Evolutionary conservation across 1,140 invertebrate species (phyloP), one percentile per base, ranked within the genome.

Genomic region (Drosophila asahinai): DNA sequence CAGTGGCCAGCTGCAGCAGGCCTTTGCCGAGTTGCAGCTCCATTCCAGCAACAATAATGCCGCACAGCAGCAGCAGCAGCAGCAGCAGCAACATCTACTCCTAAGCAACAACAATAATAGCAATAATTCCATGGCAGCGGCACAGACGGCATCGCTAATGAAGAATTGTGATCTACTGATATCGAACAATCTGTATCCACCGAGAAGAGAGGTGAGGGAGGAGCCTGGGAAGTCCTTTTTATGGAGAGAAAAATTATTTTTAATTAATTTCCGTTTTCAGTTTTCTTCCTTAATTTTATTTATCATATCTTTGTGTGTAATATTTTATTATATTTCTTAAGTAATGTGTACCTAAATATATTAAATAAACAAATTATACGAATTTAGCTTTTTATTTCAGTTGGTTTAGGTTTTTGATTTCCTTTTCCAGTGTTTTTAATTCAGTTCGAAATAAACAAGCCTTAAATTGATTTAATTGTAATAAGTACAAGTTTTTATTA

Each of bases 81-180:
- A 71, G 19, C 19, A 19, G 45, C 82, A 81, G 54, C 90, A 77
- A 70, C 87, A 91, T 70, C 80, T 86, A 86, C 64, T 92, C 73
- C 75, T 92, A 87, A 92, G 82, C 74, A 92, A 91, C 86, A 92
- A 92, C 80, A 92, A 92, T 92, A 92, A 92, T 86, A 92, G 83
- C 84, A 91, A 91, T 90, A 91, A 90, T 86, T 86, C 79, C 62
- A 86, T 72, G 70, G 51, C 86, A 86, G 70, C 77, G 30, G 61
- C 74, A 72, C 68, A 81, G 52, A 77, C 66, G 65, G 71, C 73
- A 42, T 62, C 77, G 60, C 61, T 71, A 54, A 82, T 81, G 64
- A 93, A 91, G 91, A 92, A 93, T 92, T 92, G 89, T 92, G 92
- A 92, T 93, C 80, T 92, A 60, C 77, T 92, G 80, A 91, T 92